Evolutionary conservation across 2,797 vertebrate species (phyloP), one percentile per base, ranked within the genome.

Genomic region (Pangasius macronema): DNA sequence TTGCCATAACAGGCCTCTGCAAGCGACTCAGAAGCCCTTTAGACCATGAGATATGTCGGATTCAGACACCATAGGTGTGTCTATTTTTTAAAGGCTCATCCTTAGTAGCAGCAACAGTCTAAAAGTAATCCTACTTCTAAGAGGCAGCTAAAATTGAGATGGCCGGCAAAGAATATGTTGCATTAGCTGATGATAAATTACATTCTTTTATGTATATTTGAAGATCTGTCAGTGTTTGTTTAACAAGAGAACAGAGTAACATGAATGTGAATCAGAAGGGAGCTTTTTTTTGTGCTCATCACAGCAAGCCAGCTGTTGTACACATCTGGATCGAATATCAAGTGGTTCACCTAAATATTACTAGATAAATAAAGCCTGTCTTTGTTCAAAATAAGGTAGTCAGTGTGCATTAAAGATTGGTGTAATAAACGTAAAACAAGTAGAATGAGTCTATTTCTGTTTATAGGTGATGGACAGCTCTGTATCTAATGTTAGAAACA

Each of bases 1-100:
- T 83, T 94, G 94, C 94, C 93, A 92, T 84, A 89, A 87, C 84
- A 85, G 86, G 75, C 73, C 46, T 85, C 83, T 59, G 83, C 84
- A 83, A 87, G 81, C 67, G 51, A 82, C 81, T 59, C 75, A 79
- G 73, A 83, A 86, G 46, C 49, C 81, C 61, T 85, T 88, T 84
- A 84, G 72, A 91, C 82, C 82, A 76, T 70, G 75, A 85, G 77
- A 77, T 33, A 55, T 85, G 73, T 82, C 30, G 13, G 67, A 88
- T 70, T 82, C 75, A 86, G 72, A 86, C 86, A 84, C 76, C 16
- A 49, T 80, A 79, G 65, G 68, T 85, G 76, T 75, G 80, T 84
- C 33, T 87, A 42, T 67, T 82, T 88, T 87, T 88, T 67, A 76
- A 82, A 73, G 65, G 39, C 27, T 68, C 16, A 49, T 30, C 39